Evolutionary conservation across 2,797 vertebrate species (phyloP).

Genomic region (Periparus ater): DNA sequence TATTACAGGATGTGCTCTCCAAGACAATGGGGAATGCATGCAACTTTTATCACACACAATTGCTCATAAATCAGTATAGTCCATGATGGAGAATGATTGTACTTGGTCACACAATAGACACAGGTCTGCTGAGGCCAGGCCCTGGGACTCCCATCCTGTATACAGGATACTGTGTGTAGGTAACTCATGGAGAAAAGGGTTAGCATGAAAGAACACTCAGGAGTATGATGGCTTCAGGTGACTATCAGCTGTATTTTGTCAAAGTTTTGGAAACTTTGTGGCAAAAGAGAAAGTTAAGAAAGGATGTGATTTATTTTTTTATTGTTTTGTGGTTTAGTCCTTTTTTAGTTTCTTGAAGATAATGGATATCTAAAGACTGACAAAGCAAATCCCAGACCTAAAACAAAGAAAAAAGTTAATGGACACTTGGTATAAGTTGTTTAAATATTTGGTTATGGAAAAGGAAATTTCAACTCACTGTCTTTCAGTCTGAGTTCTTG

Average conservation of each 20-base stretch:
- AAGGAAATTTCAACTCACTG: background rate
- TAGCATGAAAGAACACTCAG: background rate
- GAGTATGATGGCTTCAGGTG: background rate
- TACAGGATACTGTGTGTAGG: background rate
- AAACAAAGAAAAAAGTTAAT: background rate
- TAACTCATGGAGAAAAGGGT: background rate
- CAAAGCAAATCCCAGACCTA: background rate
- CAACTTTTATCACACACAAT: background rate
- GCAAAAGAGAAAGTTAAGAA: background rate
- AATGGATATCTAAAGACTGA: background rate
- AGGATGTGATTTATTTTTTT: background rate
- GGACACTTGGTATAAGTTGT: background rate
- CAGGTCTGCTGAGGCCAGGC: background rate
- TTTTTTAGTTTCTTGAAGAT: background rate
- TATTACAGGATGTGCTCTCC: background rate
- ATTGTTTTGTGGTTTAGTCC: background rate
- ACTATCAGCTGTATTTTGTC: background rate
- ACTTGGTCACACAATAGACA: background rate
- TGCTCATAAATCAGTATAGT: background rate
- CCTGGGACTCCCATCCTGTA: background rate
- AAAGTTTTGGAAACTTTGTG: background rate
- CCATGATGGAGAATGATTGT: background rate
- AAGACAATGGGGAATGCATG: background rate
- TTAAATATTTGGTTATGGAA: background rate
- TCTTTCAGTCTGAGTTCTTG: background rate